Evolutionary conservation across 2,888 invertebrate genomes (phyloP).

Genomic region (Pachydiplax longipennis): DNA sequence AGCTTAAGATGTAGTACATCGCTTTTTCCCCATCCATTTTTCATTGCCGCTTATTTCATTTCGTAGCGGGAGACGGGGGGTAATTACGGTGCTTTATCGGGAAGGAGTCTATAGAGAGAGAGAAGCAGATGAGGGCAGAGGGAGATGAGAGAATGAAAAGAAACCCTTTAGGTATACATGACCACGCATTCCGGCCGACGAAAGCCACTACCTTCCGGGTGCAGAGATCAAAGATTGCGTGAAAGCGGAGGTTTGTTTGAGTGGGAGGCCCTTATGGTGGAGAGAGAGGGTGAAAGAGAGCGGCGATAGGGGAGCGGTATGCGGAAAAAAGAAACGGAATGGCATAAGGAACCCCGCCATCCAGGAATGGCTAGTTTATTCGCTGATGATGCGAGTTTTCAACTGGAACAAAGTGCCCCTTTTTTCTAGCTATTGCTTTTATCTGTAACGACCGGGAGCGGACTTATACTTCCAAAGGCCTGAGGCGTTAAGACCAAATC

Average conservation of each 20-base stretch:
- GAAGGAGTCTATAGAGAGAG: neutral
- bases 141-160: neutral
- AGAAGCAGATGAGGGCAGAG: neutral
- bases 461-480: too few relatives aligned
- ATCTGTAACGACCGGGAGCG: neutral
- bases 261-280: neutral
- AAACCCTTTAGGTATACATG: conserved; percentile 4
- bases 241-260: conserved; percentile 9
- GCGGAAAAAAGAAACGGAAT: neutral
- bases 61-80: neutral
- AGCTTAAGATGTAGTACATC: neutral
- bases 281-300: neutral
- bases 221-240: conserved; percentile 7
- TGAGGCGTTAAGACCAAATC: too few relatives aligned
- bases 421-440: neutral
- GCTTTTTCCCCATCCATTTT: neutral
- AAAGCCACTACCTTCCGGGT: conserved; percentile 41
- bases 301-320: neutral
- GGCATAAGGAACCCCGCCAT: neutral
- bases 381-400: neutral
- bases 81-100: conserved; percentile 35
- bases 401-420: neutral
- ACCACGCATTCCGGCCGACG: conserved; percentile 21
- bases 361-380: neutral
- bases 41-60: neutral